Percentiles rank a stretch among this genome's conserved stretches.
phyloP scores from a whole-genome alignment of 2,113 vertebrate genomes.

The Calyptomena viridis region DNA sequence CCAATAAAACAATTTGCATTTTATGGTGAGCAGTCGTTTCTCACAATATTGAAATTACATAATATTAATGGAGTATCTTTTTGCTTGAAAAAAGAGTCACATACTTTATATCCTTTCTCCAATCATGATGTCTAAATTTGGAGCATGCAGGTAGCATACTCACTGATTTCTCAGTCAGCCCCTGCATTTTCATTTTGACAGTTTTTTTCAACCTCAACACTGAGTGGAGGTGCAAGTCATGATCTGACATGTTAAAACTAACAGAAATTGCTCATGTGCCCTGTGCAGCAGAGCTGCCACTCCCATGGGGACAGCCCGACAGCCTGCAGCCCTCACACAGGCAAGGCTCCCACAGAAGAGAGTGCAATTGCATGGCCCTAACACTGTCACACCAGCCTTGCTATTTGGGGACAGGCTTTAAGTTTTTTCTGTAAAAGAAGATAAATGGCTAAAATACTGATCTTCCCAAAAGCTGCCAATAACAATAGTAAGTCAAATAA shows the following conservation, averaged over 20 bases:
- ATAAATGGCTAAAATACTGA: not conserved
- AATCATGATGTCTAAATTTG: not conserved
- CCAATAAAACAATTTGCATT: too few relatives aligned
- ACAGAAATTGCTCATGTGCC: not conserved
- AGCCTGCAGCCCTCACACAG: not conserved
- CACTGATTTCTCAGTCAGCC: not conserved
- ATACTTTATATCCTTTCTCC: conserved; percentile 8
- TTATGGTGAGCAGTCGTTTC: too few relatives aligned
- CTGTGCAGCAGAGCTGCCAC: not conserved
- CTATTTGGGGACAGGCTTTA: not conserved
- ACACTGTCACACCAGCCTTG: not conserved
- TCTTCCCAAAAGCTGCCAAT: not conserved
- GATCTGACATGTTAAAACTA: not conserved
- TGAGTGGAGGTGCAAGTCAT: not conserved
- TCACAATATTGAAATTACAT: not conserved
- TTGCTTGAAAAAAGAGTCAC: not conserved
- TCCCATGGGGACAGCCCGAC: too few relatives aligned
- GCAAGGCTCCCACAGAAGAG: not conserved
- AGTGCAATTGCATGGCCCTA: too few relatives aligned
- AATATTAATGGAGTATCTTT: not conserved
- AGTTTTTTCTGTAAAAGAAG: not conserved
- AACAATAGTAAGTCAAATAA: not conserved
- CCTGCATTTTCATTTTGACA: not conserved
- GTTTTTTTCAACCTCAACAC: not conserved
- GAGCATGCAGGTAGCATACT: not conserved